Evolutionary conservation across 2,113 vertebrate species (phyloP).

Genomic region (Leptosomus discolor): DNA sequence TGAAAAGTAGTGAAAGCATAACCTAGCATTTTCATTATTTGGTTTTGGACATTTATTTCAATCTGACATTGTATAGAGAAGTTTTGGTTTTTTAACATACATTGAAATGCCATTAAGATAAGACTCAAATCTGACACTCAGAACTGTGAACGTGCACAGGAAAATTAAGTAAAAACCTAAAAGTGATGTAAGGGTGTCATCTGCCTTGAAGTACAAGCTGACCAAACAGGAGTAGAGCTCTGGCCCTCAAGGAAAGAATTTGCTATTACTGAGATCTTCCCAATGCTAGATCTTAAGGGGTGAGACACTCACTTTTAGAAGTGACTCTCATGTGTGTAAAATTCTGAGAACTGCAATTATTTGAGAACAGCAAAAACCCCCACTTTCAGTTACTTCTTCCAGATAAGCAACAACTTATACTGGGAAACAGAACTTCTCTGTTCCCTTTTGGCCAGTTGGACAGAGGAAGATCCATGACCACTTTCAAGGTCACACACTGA

Average conservation of each 20-base stretch:
- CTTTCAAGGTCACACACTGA: slow-evolving; percentile 32
- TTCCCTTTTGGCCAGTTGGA: not conserved
- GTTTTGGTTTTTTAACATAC: not conserved
- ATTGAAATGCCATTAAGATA: not conserved
- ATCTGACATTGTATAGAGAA: not conserved
- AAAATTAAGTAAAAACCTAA: not conserved
- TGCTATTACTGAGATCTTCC: not conserved
- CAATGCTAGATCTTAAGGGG: not conserved
- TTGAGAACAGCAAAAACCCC: not conserved
- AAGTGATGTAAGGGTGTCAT: not conserved
- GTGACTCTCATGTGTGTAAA: not conserved
- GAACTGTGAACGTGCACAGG: not conserved
- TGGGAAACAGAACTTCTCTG: slow-evolving; percentile 45
- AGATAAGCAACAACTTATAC: not conserved
- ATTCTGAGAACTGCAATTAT: not conserved
- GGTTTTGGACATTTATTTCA: not conserved
- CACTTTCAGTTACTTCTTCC: slow-evolving; percentile 9
- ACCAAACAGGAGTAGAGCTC: not conserved
- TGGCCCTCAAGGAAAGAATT: not conserved
- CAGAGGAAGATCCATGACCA: not conserved
- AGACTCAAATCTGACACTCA: not conserved
- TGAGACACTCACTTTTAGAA: not conserved
- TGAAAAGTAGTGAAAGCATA: not conserved
- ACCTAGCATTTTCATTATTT: not conserved
- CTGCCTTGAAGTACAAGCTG: not conserved